Base-by-base conservation (phyloP, 1,140 invertebrate genomes). In the Plectrocnemia conspersa region DNA sequence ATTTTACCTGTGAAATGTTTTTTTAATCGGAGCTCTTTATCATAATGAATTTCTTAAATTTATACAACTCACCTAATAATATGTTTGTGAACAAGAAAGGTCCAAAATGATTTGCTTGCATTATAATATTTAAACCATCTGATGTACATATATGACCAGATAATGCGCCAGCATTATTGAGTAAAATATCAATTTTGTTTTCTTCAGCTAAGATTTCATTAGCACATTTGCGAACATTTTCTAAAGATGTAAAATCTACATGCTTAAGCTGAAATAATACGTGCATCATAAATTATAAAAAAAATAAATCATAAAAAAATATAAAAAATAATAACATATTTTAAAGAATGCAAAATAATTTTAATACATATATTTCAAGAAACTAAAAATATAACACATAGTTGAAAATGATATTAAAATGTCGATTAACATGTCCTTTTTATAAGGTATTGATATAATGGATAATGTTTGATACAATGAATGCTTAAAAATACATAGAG, bases 221-320 rank as follows among this genome's bases (percentile, higher is more conserved):
- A 50, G 44, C 85, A 78, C 91, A 92, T 35, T 79, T 62, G 64
- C 79, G 71, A 27, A 92, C 82, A 19, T 89, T 93, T 45, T 81
- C 70, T 52, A 91, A 78, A 1, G 88, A 92, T 23, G 84, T 76
- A 36, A 95, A 75, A 68, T 94, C 88, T 68, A 89, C 65, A 77
- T 68, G 74, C 67, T 72, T 85, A 68, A 74, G 85, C 88, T 57
- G 63, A 67, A 15, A 55, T n/a, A n/a, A n/a, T n/a, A n/a, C n/a
- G n/a, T n/a, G n/a, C n/a, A n/a, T n/a, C n/a, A n/a, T n/a, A n/a
- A n/a, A n/a, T n/a, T n/a, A n/a, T n/a, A n/a, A n/a, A n/a, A n/a
- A n/a, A n/a, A n/a, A n/a, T n/a, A n/a, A n/a, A n/a, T n/a, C n/a
- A n/a, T n/a, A n/a, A n/a, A n/a, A n/a, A n/a, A n/a, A n/a, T n/a